Evolutionary conservation across 2,113 vertebrate genomes (phyloP).

Genomic region (Phodopus roborovskii): DNA sequence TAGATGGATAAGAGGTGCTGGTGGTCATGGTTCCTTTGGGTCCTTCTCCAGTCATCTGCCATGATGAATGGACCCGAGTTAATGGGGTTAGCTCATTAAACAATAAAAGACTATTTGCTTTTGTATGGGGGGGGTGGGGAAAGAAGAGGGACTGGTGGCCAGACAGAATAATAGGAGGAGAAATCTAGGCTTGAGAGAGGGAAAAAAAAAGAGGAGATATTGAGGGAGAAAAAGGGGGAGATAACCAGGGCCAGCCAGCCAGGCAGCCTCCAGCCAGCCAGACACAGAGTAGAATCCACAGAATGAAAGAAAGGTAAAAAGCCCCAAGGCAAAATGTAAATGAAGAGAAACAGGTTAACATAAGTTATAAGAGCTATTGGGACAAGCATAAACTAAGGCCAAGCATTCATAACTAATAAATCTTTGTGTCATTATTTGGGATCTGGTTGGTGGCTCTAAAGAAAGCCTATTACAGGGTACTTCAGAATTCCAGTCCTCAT

Average conservation of each 20-base stretch:
- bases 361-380: neutral
- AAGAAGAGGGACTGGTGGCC: neutral
- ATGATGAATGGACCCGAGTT: no score
- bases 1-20: neutral
- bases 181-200: neutral
- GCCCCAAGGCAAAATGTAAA: neutral
- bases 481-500: neutral
- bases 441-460: neutral
- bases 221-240: neutral
- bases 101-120: no score
- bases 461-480: neutral
- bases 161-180: neutral
- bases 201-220: neutral
- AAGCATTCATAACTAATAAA: neutral
- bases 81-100: no score
- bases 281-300: neutral
- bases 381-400: neutral
- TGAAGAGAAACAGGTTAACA: neutral
- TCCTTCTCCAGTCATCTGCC: no score
- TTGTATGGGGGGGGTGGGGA: no score
- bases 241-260: neutral
- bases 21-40: neutral
- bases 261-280: neutral
- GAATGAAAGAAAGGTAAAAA: neutral
- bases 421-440: neutral